Evolutionary conservation across 2,888 invertebrate genomes (phyloP), one percentile per base, ranked within the genome.

Genomic region (Hoplodrina ambigua): DNA sequence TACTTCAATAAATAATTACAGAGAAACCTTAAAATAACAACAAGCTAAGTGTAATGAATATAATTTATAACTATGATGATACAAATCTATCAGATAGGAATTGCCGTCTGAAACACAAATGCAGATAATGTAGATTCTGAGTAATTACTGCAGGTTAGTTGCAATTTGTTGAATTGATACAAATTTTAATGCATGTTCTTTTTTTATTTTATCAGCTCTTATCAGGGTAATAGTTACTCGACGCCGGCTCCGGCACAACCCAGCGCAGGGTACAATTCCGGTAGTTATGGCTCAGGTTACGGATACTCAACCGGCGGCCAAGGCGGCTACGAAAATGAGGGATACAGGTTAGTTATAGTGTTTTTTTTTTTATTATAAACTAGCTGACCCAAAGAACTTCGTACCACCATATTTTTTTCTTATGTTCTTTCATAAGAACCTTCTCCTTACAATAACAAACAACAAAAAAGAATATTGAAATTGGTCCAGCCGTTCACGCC

Each of bases 51-150:
- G 25, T 25, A 25, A 25, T 25, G 25, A 25, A 25, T 37, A 37
- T 33, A 33, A 33, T 10, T 33, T 44, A 53, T 67, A 49, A 60
- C 56, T 68, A 86, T 89, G 87, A 88, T 90, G 86, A 90, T 81
- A 82, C 80, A 75, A 70, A 87, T 86, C 87, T 88, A 83, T 78
- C 76, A 89, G 93, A 94, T 95, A 94, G 94, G 94, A 94, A 95
- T 94, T 94, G 94, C 94, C 94, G 94, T 94, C 94, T 94, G 89
- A 94, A 80, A 94, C 94, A 92, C 79, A 94, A 72, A 92, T 95
- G 95, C 94, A 93, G 94, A 95, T 82, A 89, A 63, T 83, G 83
- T 87, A 85, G 81, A 88, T 87, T 86, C 94, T 94, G 94, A 94
- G 69, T 79, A 56, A 54, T 50, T 44, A 44, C 20, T 50, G 30